Base-by-base conservation (phyloP, 2,113 vertebrate genomes). In the Sigmodon hispidus region DNA sequence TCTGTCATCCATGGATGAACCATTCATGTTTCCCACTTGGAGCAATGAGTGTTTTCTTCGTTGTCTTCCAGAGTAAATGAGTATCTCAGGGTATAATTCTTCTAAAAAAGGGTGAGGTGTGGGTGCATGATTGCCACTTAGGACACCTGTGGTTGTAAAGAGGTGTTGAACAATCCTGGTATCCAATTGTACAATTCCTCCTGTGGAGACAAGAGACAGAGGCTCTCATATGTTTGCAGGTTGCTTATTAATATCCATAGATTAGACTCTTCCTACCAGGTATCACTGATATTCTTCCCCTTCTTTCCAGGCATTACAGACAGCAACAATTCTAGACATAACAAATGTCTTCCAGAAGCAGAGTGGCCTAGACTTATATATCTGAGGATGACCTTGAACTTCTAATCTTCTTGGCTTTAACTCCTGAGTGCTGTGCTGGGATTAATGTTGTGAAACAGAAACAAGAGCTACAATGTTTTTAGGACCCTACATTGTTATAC, bases 161-260 rank as follows among this genome's bases (percentile, higher is more conserved):
- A 36, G 59, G 19, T 67, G 80, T 22, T 65, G 45, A 31, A 40
- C 36, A 16, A 57, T 36, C 40, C 61, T 52, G 36, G 63, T 7
- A 57, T 73, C 93, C 48, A 40, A 40, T 36, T 40, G 29, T 73
- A 59, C 21, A 61, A 69, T 11, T 91, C 55, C 93, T 73, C 77
- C 95, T 96, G 87, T 21, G 55, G 55, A 52, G 36, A 57, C 55
- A 34, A 90, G 40, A 87, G 26, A 93, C 36, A 90, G 48, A 77
- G 48, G 29, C 48, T 50, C 16, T 15, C 34, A 26, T 77, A 50
- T 77, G 45, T 77, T 50, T 77, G 29, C 16, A 34, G 75, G 16
- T 36, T 52, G 16, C 19, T 52, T 52, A 34, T 52, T 4, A 77
- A 16, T 52, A 52, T 36, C 1, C 48, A 36, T 17, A 50, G 31